Base-by-base conservation (phyloP, 2,113 vertebrate genomes). In the Melanerpes aurifrons region DNA sequence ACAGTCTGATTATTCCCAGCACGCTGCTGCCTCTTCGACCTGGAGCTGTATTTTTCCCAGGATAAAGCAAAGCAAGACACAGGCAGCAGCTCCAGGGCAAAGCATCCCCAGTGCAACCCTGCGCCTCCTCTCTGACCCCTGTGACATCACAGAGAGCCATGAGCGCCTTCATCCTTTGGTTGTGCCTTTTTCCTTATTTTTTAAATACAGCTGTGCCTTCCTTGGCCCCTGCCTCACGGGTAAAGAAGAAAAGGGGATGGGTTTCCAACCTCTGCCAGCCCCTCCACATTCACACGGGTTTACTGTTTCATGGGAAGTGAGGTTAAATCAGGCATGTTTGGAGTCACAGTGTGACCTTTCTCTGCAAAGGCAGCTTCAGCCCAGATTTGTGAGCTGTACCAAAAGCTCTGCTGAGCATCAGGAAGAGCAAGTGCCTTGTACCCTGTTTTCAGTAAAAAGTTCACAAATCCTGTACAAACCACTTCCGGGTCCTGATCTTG, bases 171-270 rank as follows among this genome's bases (percentile, higher is more conserved):
- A 63, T 26, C 75, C 69, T 93, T 81, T 82, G 53, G 37, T 59
- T 84, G 32, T 37, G 37, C 16, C 11, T 43, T 71, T 61, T 25
- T 12, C 12, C 43, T 82, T 35, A 6, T 26, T 86, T 92, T 79
- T 81, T 40, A 91, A 90, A 87, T 86, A 85, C 87, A 72, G 32
- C 56, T 72, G 76, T 88, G 66, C 91, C 91, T 84, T 75, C 93
- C 57, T 37, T 9, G 3, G 31, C 31, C 35, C 32, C 61, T 18
- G 35, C 17, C 66, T 68, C 28, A 72, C 0, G 0, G 10, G 5
- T 20, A 59, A 78, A 37, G 29, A 69, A 69, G 29, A 67, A 37
- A 85, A 70, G 29, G 20, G 31, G 32, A 31, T 3, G 15, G 15
- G 67, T 87, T 73, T 85, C 68, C 40, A 72, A 20, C 8, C 72